Conservation (phyloP, 2,113 vertebrate species). For the Rostratula benghalensis region DNA sequence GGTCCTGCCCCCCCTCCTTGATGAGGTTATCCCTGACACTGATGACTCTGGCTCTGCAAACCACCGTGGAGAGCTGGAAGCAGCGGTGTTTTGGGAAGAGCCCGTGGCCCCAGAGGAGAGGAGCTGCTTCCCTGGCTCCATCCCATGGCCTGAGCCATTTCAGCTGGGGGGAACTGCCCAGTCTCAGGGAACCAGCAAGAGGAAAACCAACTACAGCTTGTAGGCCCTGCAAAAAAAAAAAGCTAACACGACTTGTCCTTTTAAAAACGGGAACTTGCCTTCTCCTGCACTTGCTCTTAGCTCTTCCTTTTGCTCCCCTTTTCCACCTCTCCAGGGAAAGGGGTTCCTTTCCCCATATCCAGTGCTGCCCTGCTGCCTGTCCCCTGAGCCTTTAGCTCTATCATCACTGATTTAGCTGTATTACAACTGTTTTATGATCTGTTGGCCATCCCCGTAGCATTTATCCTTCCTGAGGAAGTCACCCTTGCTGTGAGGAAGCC, state of each 20-base stretch:
- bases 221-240: not conserved
- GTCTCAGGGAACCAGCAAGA: not conserved
- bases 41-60: not conserved
- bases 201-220: not conserved
- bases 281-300: not conserved
- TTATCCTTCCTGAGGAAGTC: not conserved
- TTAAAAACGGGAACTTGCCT: not conserved
- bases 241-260: not conserved
- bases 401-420: not conserved
- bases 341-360: fast-evolving
- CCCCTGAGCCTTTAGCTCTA: not conserved
- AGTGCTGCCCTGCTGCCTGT: fast-evolving
- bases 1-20: fast-evolving
- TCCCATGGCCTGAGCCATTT: fast-evolving
- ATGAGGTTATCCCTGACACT: not conserved
- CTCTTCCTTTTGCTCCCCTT: not conserved
- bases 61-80: not conserved
- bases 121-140: not conserved
- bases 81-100: not conserved
- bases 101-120: fast-evolving
- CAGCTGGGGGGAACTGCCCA: not conserved
- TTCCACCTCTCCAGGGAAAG: not conserved
- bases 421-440: not conserved
- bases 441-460: not conserved
- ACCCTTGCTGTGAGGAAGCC: fast-evolving